Base-by-base conservation (phyloP, 2,797 vertebrate species). In the Novumbra hubbsi region DNA sequence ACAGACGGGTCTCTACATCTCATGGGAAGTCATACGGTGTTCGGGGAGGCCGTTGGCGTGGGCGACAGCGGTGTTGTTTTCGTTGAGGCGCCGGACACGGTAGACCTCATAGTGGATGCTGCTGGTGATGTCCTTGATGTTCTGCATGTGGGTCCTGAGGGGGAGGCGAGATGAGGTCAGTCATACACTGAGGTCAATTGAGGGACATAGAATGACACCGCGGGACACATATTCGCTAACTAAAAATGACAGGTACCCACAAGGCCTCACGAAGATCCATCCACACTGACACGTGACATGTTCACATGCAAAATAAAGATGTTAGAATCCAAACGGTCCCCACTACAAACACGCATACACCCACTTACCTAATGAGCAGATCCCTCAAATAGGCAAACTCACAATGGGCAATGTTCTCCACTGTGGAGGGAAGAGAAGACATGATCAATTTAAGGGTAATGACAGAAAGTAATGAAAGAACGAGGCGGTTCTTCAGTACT, bases 101-200 rank as follows among this genome's bases (percentile, higher is more conserved):
- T 99, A 98, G 79, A 96, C 95, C 87, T 99, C 97, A 0, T 98
- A 99, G 89, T 99, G 97, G 93, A 98, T 98, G 92, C 92, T 96
- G 94, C 96, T 97, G 92, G 97, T 98, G 87, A 99, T 98, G 88
- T 99, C 97, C 88, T 99, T 99, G 76, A 99, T 97, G 91, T 98
- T 98, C 92, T 99, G 96, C 97, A 99, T 98, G 88, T 99, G 97
- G 55, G 96, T 98, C 93, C 97, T 99, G 88, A 0, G 17, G 38
- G 77, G n/a, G n/a, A 5, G 62, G 27, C 30, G 55, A 57, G 55
- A 21, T 3, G n/a, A 15, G n/a, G n/a, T 3, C 4, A 24, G 55
- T 19, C 8, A 57, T 57, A n/a, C 21, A n/a, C n/a, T 9, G 52
- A 55, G 17, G 15, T 50, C 49, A 19, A 50, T 17, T 16, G 14